phyloP scores from a whole-genome alignment of 2,797 vertebrate genomes.

The Meriones psammophilus region DNA sequence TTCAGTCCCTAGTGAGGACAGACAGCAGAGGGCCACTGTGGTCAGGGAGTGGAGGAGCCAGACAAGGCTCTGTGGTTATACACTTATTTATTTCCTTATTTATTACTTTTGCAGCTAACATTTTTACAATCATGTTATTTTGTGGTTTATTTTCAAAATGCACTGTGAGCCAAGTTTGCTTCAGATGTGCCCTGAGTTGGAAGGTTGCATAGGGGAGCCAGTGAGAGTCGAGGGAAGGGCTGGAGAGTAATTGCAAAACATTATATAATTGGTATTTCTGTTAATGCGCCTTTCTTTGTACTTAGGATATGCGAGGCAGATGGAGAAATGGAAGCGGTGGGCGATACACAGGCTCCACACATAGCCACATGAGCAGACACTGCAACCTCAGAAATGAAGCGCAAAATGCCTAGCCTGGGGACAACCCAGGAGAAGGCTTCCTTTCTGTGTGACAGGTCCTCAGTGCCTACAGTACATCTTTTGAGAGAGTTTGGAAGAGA shows the following conservation, averaged over 20 bases:
- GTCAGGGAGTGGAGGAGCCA: slow-evolving; percentile 72
- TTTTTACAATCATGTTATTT: slow-evolving; percentile 83
- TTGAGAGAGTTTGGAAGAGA: slow-evolving; percentile 62
- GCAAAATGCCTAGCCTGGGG: not conserved
- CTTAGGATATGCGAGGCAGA: slow-evolving; percentile 57
- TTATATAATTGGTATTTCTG: slow-evolving; percentile 77
- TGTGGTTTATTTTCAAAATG: slow-evolving; percentile 80
- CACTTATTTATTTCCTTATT: slow-evolving; percentile 83
- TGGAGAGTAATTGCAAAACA: slow-evolving; percentile 78
- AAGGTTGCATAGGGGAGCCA: slow-evolving; percentile 65
- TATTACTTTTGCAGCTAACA: slow-evolving; percentile 80
- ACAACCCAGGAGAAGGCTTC: not conserved
- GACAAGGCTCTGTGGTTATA: slow-evolving; percentile 77
- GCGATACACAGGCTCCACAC: not conserved
- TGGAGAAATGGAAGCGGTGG: not conserved
- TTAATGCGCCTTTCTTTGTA: slow-evolving; percentile 76
- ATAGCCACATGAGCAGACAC: not conserved
- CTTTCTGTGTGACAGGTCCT: not conserved
- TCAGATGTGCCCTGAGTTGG: slow-evolving; percentile 64
- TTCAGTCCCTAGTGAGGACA: slow-evolving; percentile 45
- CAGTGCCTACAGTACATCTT: slow-evolving; percentile 58
- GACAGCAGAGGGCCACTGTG: slow-evolving; percentile 59
- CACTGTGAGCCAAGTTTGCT: slow-evolving; percentile 75
- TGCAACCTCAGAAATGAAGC: not conserved
- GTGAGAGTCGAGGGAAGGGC: slow-evolving; percentile 19